These are phyloP conservation scores for Aegotheles bennettii DNA, from an alignment of 2,113 vertebrate species.

Conservation along the genomic window DNA sequence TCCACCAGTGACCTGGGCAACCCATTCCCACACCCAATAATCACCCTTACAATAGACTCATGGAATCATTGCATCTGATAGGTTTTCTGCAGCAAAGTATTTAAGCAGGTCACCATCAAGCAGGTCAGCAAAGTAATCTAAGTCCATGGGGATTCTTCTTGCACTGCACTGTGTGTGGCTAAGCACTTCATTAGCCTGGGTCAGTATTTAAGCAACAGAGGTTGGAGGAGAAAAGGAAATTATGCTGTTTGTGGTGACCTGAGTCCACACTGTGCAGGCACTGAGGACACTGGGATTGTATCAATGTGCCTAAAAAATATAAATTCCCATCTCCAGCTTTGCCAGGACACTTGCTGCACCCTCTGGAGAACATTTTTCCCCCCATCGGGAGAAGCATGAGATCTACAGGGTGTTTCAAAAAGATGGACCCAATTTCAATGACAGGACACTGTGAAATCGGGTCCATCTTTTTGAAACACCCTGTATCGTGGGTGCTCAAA, in stretches of 20 bases:
- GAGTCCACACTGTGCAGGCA: accelerated
- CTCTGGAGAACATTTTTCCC: too few species aligned
- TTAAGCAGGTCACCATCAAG: accelerated
- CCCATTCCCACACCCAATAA: too few species aligned
- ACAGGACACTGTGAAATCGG: too few species aligned
- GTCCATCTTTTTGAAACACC: too few species aligned
- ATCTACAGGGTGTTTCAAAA: too few species aligned
- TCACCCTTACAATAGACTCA: too few species aligned
- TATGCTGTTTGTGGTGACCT: accelerated
- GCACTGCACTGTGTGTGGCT: accelerated
- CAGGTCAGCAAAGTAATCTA: accelerated
- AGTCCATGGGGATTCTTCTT: accelerated
- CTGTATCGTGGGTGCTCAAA: neutral
- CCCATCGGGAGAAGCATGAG: accelerated
- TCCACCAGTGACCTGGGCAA: too few species aligned
- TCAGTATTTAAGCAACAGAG: neutral
- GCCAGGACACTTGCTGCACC: accelerated
- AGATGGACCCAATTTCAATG: too few species aligned
- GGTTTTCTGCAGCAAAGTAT: accelerated
- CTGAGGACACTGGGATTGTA: neutral
- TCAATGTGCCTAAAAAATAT: accelerated
- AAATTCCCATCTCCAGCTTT: too few species aligned
- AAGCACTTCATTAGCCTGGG: accelerated
- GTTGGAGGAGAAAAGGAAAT: neutral
- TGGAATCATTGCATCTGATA: too few species aligned